Conservation (phyloP, 2,797 vertebrate species). For the Tamandua tetradactyla region DNA sequence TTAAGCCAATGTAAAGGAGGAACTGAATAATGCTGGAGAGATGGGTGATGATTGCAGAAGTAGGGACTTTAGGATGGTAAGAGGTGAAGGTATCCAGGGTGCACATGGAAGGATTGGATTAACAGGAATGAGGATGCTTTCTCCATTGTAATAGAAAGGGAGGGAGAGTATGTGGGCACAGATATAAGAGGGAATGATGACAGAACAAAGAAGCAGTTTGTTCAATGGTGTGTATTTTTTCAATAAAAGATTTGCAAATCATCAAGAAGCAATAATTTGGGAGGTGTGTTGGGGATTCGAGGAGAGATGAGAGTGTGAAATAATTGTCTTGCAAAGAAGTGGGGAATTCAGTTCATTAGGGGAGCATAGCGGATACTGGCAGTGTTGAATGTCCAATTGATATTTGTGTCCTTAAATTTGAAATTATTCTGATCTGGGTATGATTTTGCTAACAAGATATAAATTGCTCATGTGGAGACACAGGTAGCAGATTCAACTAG, state of each 20-base stretch:
- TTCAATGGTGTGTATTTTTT: neutral
- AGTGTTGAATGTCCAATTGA: neutral
- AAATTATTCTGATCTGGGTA: neutral
- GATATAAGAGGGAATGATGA: neutral
- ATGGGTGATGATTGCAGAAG: neutral
- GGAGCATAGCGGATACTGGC: neutral
- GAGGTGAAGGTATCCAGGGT: neutral
- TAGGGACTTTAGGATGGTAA: neutral
- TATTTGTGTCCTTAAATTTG: neutral
- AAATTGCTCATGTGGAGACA: neutral
- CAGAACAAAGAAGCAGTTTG: neutral
- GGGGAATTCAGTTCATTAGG: neutral
- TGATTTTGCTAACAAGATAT: neutral
- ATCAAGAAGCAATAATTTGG: neutral
- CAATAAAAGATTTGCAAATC: neutral
- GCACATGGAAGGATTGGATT: neutral
- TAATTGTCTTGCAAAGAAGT: neutral
- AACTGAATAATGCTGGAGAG: neutral
- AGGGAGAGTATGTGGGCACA: neutral
- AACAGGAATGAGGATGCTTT: neutral
- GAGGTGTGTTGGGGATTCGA: neutral
- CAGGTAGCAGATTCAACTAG: neutral
- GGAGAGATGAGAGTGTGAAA: neutral
- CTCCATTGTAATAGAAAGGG: neutral
- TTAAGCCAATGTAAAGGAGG: neutral